These are phyloP conservation scores for Amphiduros pacificus DNA, from an alignment of 2,888 invertebrate genomes.

Conservation along the genomic window DNA sequence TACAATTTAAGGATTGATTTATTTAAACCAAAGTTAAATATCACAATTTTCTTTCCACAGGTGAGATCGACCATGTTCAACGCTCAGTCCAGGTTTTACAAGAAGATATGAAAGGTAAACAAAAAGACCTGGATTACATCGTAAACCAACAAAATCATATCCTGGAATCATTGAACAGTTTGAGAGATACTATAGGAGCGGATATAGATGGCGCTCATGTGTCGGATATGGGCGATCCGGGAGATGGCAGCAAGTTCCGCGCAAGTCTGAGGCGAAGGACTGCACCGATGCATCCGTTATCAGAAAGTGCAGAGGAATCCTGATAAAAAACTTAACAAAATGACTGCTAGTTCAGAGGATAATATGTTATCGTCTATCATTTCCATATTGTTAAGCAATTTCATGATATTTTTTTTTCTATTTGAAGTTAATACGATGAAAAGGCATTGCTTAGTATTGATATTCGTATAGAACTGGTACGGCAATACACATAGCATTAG, in stretches of 20 bases:
- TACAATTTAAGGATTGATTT: too few relatives aligned
- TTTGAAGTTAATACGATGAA: too few relatives aligned
- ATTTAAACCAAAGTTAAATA: too few relatives aligned
- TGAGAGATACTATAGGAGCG: neutral
- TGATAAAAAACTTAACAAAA: too few relatives aligned
- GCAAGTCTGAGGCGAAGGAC: neutral
- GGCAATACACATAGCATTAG: too few relatives aligned
- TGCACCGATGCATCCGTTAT: neutral
- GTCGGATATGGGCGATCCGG: neutral
- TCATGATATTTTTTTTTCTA: too few relatives aligned
- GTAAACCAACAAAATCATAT: constrained; percentile 7
- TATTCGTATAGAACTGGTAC: too few relatives aligned
- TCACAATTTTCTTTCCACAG: neutral
- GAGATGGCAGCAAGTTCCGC: neutral
- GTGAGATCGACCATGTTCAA: constrained; percentile 9
- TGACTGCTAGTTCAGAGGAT: too few relatives aligned
- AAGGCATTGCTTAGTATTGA: too few relatives aligned
- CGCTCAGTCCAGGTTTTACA: constrained; percentile 4
- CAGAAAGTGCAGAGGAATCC: neutral
- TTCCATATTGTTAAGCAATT: too few relatives aligned
- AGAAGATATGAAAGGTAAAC: constrained; percentile 8
- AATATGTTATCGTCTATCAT: too few relatives aligned
- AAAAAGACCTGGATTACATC: constrained; percentile 10
- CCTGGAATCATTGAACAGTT: neutral
- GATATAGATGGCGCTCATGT: neutral